Conservation (phyloP, 2,797 vertebrate genomes). For the Halcyon leucocephala region DNA sequence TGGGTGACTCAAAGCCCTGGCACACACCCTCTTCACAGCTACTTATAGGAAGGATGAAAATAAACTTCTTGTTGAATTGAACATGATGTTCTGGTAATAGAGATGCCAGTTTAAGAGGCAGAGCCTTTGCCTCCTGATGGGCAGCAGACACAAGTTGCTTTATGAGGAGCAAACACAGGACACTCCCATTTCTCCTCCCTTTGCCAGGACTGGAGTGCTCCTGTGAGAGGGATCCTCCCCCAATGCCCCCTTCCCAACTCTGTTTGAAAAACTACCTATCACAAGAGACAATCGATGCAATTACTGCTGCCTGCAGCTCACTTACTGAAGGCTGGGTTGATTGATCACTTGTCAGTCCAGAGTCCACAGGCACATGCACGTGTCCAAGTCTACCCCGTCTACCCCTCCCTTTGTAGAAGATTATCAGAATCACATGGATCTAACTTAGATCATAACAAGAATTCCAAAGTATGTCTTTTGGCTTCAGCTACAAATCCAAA, state of each 20-base stretch:
- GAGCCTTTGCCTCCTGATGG: neutral
- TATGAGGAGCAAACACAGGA: neutral
- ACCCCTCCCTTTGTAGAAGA: neutral
- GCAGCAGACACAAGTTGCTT: neutral
- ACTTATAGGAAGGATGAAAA: slow-evolving; percentile 68
- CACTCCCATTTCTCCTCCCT: neutral
- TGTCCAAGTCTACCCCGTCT: neutral
- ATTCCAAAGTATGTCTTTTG: neutral
- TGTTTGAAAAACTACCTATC: neutral
- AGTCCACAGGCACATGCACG: neutral
- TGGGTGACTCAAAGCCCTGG: slow-evolving; percentile 60
- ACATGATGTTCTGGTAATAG: slow-evolving; percentile 60
- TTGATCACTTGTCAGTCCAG: neutral
- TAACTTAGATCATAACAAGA: neutral
- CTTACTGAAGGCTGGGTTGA: neutral
- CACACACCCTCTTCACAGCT: slow-evolving; percentile 20
- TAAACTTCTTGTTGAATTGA: slow-evolving; percentile 54
- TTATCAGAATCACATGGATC: neutral
- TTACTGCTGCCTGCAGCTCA: slow-evolving; percentile 1
- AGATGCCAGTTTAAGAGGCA: slow-evolving; percentile 39
- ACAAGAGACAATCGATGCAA: neutral
- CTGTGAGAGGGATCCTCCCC: neutral
- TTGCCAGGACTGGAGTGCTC: neutral
- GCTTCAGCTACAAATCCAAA: neutral
- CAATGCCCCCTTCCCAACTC: neutral